phyloP scores from a whole-genome alignment of 2,113 vertebrate species.

The Numida meleagris region DNA sequence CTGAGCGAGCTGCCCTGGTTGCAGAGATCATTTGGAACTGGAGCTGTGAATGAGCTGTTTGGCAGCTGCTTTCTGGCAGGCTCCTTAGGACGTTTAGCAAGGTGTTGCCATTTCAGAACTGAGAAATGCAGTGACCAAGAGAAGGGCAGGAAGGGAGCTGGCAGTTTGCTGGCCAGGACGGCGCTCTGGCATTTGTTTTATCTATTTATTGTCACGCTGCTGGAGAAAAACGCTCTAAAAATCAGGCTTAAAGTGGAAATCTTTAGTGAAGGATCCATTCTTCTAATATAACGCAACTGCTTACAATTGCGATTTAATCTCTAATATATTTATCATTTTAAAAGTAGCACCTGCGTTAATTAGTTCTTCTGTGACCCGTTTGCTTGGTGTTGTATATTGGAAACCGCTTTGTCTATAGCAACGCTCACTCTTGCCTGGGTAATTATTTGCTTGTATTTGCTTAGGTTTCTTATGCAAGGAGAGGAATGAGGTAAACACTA shows the following conservation, averaged over 20 bases:
- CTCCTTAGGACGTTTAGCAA: fast-evolving
- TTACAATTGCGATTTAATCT: background rate
- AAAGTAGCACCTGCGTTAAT: background rate
- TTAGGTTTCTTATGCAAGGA: background rate
- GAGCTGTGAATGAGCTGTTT: background rate
- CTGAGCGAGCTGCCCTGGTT: fast-evolving
- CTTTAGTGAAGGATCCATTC: background rate
- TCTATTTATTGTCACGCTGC: fast-evolving
- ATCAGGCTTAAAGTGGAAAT: fast-evolving
- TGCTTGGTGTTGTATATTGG: background rate
- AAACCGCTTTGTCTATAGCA: background rate
- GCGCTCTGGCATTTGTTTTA: no score
- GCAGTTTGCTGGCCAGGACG: background rate
- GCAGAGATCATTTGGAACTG: fast-evolving
- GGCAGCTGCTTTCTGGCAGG: background rate
- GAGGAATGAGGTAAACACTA: background rate
- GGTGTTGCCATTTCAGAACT: fast-evolving
- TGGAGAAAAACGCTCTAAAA: background rate
- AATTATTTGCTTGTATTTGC: background rate
- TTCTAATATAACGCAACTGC: background rate
- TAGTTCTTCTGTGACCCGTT: background rate
- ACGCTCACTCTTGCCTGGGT: background rate
- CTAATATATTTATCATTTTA: background rate
- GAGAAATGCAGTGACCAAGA: background rate
- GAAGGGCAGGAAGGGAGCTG: background rate